These are phyloP conservation scores for Hipparchia semele DNA, from an alignment of 2,888 invertebrate genomes.

Conservation along the genomic window DNA sequence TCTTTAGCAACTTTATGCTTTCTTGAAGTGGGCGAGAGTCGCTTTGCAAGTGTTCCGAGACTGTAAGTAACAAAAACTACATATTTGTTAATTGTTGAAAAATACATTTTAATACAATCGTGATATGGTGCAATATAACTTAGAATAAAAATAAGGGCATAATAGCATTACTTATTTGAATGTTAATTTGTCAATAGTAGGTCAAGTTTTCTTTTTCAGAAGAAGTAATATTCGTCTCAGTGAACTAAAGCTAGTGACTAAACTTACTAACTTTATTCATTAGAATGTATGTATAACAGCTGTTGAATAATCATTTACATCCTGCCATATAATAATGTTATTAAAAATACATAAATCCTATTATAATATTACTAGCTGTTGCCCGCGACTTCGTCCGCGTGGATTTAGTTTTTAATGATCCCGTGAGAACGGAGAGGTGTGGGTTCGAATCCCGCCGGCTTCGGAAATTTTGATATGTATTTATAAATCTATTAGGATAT, in stretches of 20 bases:
- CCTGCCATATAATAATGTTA: too few species aligned
- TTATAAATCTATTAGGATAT: too few species aligned
- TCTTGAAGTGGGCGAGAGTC: constrained; percentile 29
- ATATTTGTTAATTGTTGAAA: not conserved
- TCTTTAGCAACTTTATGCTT: constrained; percentile 26
- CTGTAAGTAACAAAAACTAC: constrained; percentile 10
- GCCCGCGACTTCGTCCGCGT: too few species aligned
- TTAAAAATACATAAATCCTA: not conserved
- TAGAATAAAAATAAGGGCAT: not conserved
- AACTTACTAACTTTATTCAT: too few species aligned
- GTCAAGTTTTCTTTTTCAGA: not conserved
- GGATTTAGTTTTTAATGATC: too few species aligned
- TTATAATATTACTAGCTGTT: too few species aligned
- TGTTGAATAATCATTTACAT: too few species aligned
- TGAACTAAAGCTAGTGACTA: too few species aligned
- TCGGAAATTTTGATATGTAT: too few species aligned
- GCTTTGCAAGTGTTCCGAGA: constrained; percentile 29
- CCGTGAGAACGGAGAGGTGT: too few species aligned
- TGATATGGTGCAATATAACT: not conserved
- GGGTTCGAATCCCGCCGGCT: too few species aligned
- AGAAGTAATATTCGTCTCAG: not conserved
- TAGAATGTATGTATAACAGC: too few species aligned
- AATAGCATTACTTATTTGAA: not conserved
- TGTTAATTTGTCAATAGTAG: constrained; percentile 9
- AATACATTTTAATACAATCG: not conserved